Base-by-base conservation (phyloP, 2,113 vertebrate species). In the Cygnus buccinator region DNA sequence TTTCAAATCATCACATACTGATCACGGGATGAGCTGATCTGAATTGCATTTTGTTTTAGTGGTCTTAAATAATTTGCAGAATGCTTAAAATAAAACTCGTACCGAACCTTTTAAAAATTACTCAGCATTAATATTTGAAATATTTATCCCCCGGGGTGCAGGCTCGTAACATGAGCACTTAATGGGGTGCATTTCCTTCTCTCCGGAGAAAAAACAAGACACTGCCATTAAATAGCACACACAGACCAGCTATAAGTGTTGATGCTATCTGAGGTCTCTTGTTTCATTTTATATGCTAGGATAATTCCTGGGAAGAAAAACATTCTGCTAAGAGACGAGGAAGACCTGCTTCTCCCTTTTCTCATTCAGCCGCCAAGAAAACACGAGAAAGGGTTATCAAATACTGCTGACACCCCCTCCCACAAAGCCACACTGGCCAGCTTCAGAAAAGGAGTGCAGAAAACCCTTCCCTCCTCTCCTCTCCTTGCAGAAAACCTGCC, bases 121-220 rank as follows among this genome's bases (percentile, higher is more conserved):
- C 71, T 93, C 83, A 58, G 87, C 84, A 94, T 94, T 93, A 96
- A 93, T 95, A 97, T 89, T 93, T 94, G 74, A 96, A 94, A 70
- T 93, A 94, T 91, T 92, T 96, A 93, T 83, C 57, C 93, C 77
- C 89, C 52, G 79, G 84, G 86, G 92, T 79, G 62, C 62, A 70
- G 66, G n/a, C 54, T 70, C 35, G 95, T 84, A 94, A 96, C 80
- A 41, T 0, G n/a, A 97, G 88, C 88, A 68, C 92, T 95, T 96
- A 93, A 97, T 93, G 95, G 95, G 94, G 92, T 93, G 87, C 92
- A 89, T 91, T 96, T 93, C 28, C 95, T 92, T 82, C 90, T 76
- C 94, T 93, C 90, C 41, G 66, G 88, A 94, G 90, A 46, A 77
- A 89, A 95, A 93, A 43, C 86, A 95, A 94, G 92, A 77, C 62